These are phyloP conservation scores for Hypotaenidia philippensis DNA, from an alignment of 2,797 vertebrate genomes.

Conservation along the genomic window DNA sequence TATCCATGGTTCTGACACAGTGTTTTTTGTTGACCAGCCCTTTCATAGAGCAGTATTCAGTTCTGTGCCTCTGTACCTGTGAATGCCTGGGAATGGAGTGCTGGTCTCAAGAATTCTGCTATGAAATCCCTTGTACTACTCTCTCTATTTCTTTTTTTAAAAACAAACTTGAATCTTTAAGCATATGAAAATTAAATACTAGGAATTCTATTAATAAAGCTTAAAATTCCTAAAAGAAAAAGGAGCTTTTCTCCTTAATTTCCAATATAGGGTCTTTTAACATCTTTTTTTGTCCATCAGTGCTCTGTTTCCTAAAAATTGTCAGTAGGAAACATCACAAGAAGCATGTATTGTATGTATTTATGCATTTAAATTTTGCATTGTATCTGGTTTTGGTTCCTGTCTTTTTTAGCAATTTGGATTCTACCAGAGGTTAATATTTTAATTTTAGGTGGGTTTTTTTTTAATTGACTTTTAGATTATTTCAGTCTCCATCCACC, in stretches of 20 bases:
- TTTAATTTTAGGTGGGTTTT: not conserved
- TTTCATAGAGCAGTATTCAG: not conserved
- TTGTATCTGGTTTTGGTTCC: not conserved
- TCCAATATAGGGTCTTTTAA: not conserved
- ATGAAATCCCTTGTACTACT: not conserved
- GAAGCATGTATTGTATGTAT: not conserved
- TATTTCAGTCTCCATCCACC: not conserved
- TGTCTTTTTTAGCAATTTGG: not conserved
- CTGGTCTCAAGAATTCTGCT: not conserved
- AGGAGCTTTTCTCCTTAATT: not conserved
- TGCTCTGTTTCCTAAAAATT: not conserved
- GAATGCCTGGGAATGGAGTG: not conserved
- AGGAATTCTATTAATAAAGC: not conserved
- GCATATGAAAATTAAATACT: not conserved
- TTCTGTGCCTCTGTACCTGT: not conserved
- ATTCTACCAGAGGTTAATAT: not conserved
- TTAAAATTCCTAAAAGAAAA: not conserved
- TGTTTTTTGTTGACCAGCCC: not conserved
- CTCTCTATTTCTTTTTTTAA: not conserved
- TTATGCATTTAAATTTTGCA: not conserved
- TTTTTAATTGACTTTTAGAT: not conserved
- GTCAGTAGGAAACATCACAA: not conserved
- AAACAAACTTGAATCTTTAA: not conserved
- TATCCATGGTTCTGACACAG: rapidly evolving
- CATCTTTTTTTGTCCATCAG: not conserved